Base-by-base conservation (phyloP, 2,797 vertebrate genomes). In the Mallotus villosus region DNA sequence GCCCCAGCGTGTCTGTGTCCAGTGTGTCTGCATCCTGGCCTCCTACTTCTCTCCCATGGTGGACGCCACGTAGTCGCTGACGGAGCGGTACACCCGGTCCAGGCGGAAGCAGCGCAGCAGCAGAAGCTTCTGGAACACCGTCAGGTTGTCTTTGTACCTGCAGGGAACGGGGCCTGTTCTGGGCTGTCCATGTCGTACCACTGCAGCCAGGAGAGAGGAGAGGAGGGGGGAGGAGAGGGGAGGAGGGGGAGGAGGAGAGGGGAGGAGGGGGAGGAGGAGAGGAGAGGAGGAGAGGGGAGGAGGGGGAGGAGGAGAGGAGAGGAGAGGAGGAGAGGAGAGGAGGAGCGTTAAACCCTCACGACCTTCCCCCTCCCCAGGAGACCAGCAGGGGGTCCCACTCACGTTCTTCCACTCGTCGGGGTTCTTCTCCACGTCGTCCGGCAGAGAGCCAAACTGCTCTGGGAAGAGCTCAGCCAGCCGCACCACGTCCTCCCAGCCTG, bases 401-500 rank as follows among this genome's bases (percentile, higher is more conserved):
- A 99, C 98, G n/a, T 87, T 74, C 87, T 95, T 93, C 97, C 97
- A 99, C 19, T 90, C 82, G 0, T 80, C 19, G 12, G 83, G 70
- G 63, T 94, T 84, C 1, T 84, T 86, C 78, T 96, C 94, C 8
- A 98, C 82, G 7, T 98, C 95, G n/a, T 94, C 88, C 60, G 95
- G 94, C 81, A 99, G 92, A 17, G 84, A 85, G 59, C 89, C 92
- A 74, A 98, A 99, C 65, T 84, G 59, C 1, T 93, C 86, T 6
- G 95, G 91, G 84, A 98, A 95, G 25, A 93, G 77, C 73, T 98
- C 93, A 41, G 95, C 92, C 0, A 98, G 84, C 60, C 90, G 94
- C 5, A 96, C 89, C 2, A 97, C 86, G 68, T 99, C 97, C 77
- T 99, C 96, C 97, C 97, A 99, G 71, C 96, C 94, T 98, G 96